These are phyloP conservation scores for Formicarius rufipectus DNA, from an alignment of 2,113 vertebrate species.

Conservation along the genomic window DNA sequence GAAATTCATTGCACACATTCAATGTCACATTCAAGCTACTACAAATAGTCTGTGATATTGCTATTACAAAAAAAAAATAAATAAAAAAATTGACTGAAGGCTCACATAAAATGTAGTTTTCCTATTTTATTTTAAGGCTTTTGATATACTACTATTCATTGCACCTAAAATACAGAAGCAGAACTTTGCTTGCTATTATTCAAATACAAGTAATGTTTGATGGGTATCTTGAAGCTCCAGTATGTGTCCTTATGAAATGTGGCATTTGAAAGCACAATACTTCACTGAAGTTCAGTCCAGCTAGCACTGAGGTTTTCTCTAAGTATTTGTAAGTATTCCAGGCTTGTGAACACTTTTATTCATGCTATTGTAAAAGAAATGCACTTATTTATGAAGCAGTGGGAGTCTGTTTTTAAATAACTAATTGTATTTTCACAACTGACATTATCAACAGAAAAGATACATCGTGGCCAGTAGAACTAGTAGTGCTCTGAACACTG, in stretches of 20 bases:
- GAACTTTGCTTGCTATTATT: slow-evolving; percentile 28
- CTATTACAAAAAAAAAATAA: slow-evolving; percentile 18
- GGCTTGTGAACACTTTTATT: neutral
- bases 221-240: neutral
- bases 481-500: neutral
- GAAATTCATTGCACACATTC: neutral
- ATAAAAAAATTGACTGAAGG: neutral
- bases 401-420: neutral
- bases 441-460: slow-evolving; percentile 6
- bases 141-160: neutral
- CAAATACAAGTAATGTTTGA: slow-evolving; percentile 1
- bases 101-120: slow-evolving; percentile 47
- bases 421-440: neutral
- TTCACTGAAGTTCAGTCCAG: neutral
- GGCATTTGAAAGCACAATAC: neutral
- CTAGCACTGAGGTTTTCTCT: neutral
- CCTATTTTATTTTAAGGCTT: neutral
- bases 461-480: neutral
- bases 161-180: slow-evolving; percentile 19
- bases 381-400: neutral
- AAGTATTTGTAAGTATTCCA: neutral
- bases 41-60: slow-evolving; percentile 6
- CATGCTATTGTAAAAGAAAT: neutral
- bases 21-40: neutral
- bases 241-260: neutral